Conservation (phyloP, 2,113 vertebrate species). For the Lepidothrix coronata region DNA sequence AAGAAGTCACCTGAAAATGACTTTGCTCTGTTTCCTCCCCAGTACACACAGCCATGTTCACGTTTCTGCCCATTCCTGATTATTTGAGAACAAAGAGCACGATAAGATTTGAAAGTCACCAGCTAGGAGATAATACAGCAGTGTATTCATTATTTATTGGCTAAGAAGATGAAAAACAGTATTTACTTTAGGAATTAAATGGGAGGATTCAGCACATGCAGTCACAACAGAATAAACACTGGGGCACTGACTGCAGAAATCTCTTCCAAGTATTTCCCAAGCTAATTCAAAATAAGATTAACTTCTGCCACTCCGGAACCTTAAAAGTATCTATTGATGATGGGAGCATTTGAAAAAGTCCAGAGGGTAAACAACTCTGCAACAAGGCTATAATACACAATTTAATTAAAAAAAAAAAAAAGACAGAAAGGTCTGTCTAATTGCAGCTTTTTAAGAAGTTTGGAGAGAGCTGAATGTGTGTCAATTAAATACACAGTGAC, state of each 20-base stretch:
- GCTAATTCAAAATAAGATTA: background rate
- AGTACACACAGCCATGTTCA: background rate
- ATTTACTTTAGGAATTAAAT: constrained; percentile 54
- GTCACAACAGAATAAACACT: constrained; percentile 4
- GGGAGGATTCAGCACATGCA: background rate
- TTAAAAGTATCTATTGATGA: background rate
- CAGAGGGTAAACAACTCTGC: background rate
- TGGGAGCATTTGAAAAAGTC: background rate
- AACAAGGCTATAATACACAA: background rate
- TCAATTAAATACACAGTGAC: background rate
- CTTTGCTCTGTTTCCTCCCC: background rate
- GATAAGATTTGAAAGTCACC: constrained; percentile 1
- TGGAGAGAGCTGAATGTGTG: background rate
- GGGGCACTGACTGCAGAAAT: background rate
- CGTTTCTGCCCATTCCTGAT: background rate
- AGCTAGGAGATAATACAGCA: background rate
- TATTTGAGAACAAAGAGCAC: constrained; percentile 1
- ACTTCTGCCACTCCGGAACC: background rate
- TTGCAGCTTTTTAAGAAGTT: background rate
- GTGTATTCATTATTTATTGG: constrained; percentile 4
- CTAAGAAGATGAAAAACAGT: constrained; percentile 6
- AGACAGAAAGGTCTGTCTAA: background rate
- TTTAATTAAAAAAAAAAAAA: background rate
- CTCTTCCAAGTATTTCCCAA: constrained; percentile 18
- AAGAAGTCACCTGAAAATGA: background rate